phyloP scores from a whole-genome alignment of 1,140 invertebrate genomes.

The Drosophila rufa region DNA sequence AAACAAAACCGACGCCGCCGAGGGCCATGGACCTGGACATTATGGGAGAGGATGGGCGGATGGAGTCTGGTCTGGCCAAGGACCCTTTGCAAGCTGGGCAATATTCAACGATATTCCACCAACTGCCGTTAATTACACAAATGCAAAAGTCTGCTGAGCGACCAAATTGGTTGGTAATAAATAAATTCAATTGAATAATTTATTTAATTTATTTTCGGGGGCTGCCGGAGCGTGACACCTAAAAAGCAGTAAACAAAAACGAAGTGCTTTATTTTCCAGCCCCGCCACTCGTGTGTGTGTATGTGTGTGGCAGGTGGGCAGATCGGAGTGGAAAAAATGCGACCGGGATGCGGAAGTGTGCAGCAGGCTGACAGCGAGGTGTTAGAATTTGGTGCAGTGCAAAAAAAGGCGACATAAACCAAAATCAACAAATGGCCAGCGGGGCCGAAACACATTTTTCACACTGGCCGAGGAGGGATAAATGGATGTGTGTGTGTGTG shows the following conservation, averaged over 20 bases:
- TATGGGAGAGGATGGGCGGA: constrained; percentile 13
- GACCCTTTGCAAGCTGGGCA: constrained; percentile 35
- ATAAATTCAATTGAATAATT: constrained; percentile 85
- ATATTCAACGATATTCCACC: constrained; percentile 37
- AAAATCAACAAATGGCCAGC: constrained; percentile 30
- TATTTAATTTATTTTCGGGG: constrained; percentile 82
- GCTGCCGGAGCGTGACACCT: constrained; percentile 55
- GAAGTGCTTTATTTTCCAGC: constrained; percentile 41
- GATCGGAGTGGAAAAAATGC: constrained; percentile 33
- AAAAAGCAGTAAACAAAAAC: constrained; percentile 64
- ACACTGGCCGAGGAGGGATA: constrained; percentile 15
- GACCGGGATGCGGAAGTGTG: constrained; percentile 67
- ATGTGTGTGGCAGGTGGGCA: constrained; percentile 61
- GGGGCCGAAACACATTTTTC: constrained; percentile 50
- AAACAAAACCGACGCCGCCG: constrained; percentile 22
- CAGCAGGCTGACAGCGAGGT: constrained; percentile 69
- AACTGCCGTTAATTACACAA: constrained; percentile 81
- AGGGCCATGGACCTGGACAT: constrained; percentile 26
- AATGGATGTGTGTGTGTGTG: constrained; percentile 56
- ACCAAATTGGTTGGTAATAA: constrained; percentile 82
- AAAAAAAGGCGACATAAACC: constrained; percentile 18
- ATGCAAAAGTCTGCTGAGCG: constrained; percentile 71
- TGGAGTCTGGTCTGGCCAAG: constrained; percentile 13
- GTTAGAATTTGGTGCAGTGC: constrained; percentile 71
- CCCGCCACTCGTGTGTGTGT: neutral